Evolutionary conservation across 2,888 invertebrate genomes (phyloP).

Genomic region (Adelognathus sp.): DNA sequence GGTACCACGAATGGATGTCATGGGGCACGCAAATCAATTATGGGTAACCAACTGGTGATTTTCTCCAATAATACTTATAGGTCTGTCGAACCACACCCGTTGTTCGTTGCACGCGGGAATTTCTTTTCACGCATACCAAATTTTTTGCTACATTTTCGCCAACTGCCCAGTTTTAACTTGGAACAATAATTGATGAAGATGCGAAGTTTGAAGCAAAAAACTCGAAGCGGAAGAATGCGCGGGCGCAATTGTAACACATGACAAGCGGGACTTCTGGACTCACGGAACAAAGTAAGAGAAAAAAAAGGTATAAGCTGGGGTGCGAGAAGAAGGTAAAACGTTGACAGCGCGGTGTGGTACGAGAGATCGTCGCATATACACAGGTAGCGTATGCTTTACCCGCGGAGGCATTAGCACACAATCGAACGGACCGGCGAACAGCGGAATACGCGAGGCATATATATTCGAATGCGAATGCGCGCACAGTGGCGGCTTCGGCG

Average conservation of each 20-base stretch:
- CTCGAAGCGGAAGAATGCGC: background rate
- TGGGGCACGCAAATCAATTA: too few species aligned
- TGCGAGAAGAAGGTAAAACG: conserved; percentile 49
- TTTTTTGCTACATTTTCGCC: too few species aligned
- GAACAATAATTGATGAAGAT: background rate
- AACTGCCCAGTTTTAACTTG: too few species aligned
- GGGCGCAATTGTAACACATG: background rate
- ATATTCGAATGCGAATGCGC: conserved; percentile 74
- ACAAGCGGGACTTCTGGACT: background rate
- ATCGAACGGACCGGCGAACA: conserved; percentile 71
- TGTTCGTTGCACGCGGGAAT: too few species aligned
- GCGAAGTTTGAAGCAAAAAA: background rate
- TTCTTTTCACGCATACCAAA: too few species aligned
- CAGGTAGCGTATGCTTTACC: conserved; percentile 49
- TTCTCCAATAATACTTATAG: too few species aligned
- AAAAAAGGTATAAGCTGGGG: conserved; percentile 8
- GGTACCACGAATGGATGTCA: too few species aligned
- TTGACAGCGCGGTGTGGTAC: conserved; percentile 36
- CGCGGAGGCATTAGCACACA: conserved; percentile 79
- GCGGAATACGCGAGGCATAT: conserved; percentile 59
- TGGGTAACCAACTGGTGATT: too few species aligned
- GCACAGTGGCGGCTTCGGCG: conserved; percentile 45
- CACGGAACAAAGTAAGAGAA: background rate
- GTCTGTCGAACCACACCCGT: too few species aligned
- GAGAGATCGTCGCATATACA: conserved; percentile 32